These are phyloP conservation scores for Calephelis nemesis DNA, from an alignment of 1,140 invertebrate genomes.

Conservation along the genomic window DNA sequence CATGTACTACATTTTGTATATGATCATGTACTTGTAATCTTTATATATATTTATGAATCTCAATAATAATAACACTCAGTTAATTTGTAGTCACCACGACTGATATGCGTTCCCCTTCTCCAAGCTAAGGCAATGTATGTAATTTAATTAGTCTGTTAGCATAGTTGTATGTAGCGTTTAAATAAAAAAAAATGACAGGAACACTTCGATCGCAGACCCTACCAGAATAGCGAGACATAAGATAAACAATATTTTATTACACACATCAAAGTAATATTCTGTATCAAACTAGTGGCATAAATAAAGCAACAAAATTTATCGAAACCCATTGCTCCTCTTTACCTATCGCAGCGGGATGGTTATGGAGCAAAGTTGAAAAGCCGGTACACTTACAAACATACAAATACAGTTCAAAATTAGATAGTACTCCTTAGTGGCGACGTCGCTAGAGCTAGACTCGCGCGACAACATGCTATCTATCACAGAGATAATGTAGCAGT, in stretches of 20 bases:
- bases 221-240: conserved; percentile 16
- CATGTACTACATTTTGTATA: too few species aligned
- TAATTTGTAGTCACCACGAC: too few species aligned
- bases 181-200: too few species aligned
- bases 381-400: conserved; percentile 43
- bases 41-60: too few species aligned
- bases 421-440: conserved; percentile 26
- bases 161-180: too few species aligned
- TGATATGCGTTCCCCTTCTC: too few species aligned
- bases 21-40: too few species aligned
- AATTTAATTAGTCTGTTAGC: too few species aligned
- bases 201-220: too few species aligned
- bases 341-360: conserved; percentile 67
- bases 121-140: too few species aligned
- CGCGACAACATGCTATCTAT: background rate
- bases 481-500: conserved; percentile 29
- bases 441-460: conserved; percentile 28
- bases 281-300: conserved; percentile 41
- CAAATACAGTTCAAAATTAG: conserved; percentile 17
- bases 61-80: too few species aligned
- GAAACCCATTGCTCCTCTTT: conserved; percentile 61
- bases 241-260: conserved; percentile 33
- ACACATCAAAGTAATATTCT: conserved; percentile 34
- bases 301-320: conserved; percentile 57
- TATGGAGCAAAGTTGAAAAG: conserved; percentile 62